Evolutionary conservation across 2,113 vertebrate species (phyloP), one percentile per base, ranked within the genome.

Genomic region (Bubo bubo): DNA sequence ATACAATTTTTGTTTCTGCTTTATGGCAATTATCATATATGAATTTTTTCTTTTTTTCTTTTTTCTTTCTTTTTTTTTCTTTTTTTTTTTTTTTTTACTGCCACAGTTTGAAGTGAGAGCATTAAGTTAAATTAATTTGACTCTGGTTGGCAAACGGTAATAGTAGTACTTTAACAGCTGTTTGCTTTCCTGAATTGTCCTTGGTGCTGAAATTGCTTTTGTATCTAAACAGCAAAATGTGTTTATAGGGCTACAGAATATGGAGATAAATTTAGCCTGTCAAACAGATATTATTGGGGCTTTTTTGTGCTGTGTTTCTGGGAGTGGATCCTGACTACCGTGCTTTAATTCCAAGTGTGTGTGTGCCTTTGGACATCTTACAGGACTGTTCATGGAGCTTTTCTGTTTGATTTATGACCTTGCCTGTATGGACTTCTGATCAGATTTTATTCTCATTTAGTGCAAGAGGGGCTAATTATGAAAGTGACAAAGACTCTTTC

Each of bases 191-290:
- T 98, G 97, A 97, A 95, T 97, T 98, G 98, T 98, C 98, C 98
- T 99, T 98, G 98, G 97, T 98, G 97, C 97, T 97, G 90, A 98
- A 98, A 97, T 97, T 97, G 88, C 88, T 97, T 97, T 79, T 97
- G 81, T 97, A 94, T 94, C 95, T 93, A 95, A 97, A 96, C 75
- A 93, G 95, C 95, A 94, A 96, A 98, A 88, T 88, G 76, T 89
- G 94, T 95, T 97, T 96, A 96, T 97, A 95, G 94, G 96, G 70
- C 75, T 90, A 68, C 94, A 86, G 95, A 98, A 97, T 98, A 98
- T 98, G 97, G 97, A 98, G 97, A 98, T 98, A 98, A 98, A 98
- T 98, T 97, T 98, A 97, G 90, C 93, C 92, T 97, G 96, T 98
- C 97, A 97, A 96, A 96, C 85, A 97, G 63, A 92, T 96, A 91